A percentile compares a stretch with the other conserved stretches of the same genome.
Conservation (phyloP, 2,113 vertebrate genomes). For the Rutilus rutilus region DNA sequence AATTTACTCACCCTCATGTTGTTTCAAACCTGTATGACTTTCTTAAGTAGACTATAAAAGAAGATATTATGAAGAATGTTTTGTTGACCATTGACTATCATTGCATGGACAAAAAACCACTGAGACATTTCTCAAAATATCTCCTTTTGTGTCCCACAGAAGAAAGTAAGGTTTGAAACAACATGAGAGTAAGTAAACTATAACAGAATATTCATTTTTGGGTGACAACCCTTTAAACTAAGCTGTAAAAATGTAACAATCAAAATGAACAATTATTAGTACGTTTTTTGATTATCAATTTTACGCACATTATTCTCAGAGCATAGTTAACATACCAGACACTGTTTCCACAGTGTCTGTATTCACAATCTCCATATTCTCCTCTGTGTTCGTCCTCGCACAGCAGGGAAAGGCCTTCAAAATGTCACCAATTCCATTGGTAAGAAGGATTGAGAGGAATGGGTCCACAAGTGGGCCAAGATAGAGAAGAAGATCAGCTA, state of each 20-base stretch:
- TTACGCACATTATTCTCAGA: not conserved
- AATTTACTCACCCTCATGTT: not conserved
- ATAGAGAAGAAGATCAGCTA: constrained; percentile 67
- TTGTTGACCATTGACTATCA: no score
- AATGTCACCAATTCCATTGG: constrained; percentile 63
- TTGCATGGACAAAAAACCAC: no score
- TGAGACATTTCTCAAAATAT: no score
- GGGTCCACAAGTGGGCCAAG: constrained; percentile 72
- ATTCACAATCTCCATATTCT: not conserved
- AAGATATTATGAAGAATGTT: no score
- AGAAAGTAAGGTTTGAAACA: not conserved
- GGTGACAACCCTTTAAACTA: not conserved
- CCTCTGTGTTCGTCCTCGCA: not conserved
- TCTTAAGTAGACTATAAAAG: no score
- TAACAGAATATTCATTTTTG: not conserved
- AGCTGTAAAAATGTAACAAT: not conserved
- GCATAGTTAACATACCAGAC: constrained; percentile 50
- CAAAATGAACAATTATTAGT: not conserved
- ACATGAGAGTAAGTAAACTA: not conserved
- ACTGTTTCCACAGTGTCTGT: constrained; percentile 59
- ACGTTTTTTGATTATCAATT: not conserved
- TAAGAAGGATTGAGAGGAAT: constrained; percentile 69
- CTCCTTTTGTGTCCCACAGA: no score
- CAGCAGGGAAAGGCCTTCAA: constrained; percentile 65
- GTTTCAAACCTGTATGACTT: no score